Evolutionary conservation across 1,140 invertebrate genomes (phyloP).

Genomic region (Aplysia californica): DNA sequence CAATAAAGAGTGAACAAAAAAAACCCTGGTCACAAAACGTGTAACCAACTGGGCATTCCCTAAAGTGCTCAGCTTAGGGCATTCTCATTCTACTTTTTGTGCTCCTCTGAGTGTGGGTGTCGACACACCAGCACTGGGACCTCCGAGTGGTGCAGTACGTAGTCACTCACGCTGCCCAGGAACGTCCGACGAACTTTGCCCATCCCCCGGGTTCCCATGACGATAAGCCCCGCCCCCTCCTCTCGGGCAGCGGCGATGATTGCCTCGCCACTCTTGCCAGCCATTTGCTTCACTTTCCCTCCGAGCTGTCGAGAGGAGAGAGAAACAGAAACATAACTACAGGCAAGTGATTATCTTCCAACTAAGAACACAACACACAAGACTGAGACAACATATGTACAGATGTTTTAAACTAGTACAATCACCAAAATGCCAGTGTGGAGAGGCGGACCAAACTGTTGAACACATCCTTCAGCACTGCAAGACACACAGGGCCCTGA

Average conservation of each 20-base stretch:
- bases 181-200: constrained; percentile 44
- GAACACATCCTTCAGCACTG: no score
- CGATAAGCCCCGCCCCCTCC: constrained; percentile 37
- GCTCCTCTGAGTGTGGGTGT: not conserved
- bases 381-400: no score
- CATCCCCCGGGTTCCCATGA: constrained; percentile 51
- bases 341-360: no score
- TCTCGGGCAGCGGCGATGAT: constrained; percentile 33
- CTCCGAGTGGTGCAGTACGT: constrained; percentile 43
- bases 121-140: constrained; percentile 42
- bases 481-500: no score
- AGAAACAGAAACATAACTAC: not conserved
- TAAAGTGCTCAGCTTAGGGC: not conserved
- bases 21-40: not conserved
- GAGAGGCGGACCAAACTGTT: no score
- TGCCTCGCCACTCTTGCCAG: constrained; percentile 38
- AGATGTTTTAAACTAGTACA: no score
- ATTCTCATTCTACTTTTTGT: not conserved
- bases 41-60: not conserved
- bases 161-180: constrained; percentile 53
- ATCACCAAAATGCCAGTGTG: no score
- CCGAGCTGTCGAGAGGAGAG: constrained; percentile 25
- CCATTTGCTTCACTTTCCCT: constrained; percentile 37
- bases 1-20: not conserved
- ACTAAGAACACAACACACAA: no score